Conservation (phyloP, 2,888 invertebrate genomes). For the Leptinotarsa haldemani region DNA sequence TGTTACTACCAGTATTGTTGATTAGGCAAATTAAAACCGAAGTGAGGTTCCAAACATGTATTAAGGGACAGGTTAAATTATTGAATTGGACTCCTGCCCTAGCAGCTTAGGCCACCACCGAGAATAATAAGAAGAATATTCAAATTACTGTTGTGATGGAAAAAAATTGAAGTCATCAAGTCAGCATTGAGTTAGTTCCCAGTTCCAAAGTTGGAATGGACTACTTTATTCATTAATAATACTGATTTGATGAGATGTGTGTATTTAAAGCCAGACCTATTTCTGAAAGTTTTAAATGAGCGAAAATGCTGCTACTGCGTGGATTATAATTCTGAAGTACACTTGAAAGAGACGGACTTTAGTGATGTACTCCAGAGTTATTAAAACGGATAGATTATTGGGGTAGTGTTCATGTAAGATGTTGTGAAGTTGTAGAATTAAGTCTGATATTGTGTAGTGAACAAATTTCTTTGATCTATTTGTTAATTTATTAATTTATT, state of each 20-base stretch:
- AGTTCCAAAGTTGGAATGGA: background rate
- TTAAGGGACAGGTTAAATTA: too few relatives aligned
- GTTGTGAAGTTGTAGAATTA: conserved; percentile 1
- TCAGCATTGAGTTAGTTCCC: too few relatives aligned
- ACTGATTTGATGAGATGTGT: background rate
- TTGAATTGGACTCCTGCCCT: too few relatives aligned
- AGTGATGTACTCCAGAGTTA: conserved; percentile 32
- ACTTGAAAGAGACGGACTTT: conserved; percentile 18
- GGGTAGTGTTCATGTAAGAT: background rate
- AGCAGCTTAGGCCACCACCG: too few relatives aligned
- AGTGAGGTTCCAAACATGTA: too few relatives aligned
- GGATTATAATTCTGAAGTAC: conserved; percentile 36
- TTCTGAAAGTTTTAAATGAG: background rate
- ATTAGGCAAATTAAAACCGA: too few relatives aligned
- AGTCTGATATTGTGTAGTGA: background rate
- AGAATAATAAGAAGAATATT: too few relatives aligned
- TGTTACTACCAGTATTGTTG: too few relatives aligned
- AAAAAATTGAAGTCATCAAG: too few relatives aligned
- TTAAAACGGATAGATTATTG: conserved; percentile 1
- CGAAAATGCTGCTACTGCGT: conserved; percentile 25
- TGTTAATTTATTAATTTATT: conserved; percentile 11
- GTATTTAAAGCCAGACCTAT: background rate
- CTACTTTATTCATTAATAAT: background rate
- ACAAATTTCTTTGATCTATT: conserved; percentile 1
- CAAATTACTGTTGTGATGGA: too few relatives aligned